A percentile compares a stretch with the other conserved stretches of the same genome.
phyloP scores from a whole-genome alignment of 1,140 invertebrate species.

The Lordiphosa clarofinis region DNA sequence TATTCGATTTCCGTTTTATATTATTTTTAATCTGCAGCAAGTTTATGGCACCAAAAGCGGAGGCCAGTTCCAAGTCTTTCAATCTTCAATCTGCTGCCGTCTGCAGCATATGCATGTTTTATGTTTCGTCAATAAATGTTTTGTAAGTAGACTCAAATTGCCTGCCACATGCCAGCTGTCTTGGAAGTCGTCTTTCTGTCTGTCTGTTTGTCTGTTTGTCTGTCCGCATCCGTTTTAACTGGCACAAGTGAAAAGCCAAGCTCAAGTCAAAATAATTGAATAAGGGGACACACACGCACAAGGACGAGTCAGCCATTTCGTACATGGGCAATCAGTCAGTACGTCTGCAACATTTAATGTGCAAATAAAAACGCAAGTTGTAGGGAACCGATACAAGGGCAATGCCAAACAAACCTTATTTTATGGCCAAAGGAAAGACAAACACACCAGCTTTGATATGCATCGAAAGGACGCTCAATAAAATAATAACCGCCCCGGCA shows the following conservation, averaged over 20 bases:
- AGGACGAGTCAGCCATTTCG: slow-evolving; percentile 24
- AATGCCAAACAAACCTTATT: slow-evolving; percentile 72
- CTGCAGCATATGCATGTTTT: slow-evolving; percentile 59
- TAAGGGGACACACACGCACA: slow-evolving; percentile 42
- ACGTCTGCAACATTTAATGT: slow-evolving; percentile 75
- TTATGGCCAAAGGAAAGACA: slow-evolving; percentile 62
- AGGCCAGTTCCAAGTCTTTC: slow-evolving; percentile 1
- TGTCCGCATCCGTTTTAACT: slow-evolving; percentile 52
- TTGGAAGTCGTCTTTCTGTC: slow-evolving; percentile 41
- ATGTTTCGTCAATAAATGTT: slow-evolving; percentile 67
- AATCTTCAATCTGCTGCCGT: background rate
- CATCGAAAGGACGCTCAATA: slow-evolving; percentile 28
- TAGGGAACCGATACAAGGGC: slow-evolving; percentile 55
- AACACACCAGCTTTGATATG: slow-evolving; percentile 43
- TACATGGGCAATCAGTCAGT: slow-evolving; percentile 65
- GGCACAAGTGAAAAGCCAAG: slow-evolving; percentile 61
- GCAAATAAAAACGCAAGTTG: slow-evolving; percentile 66
- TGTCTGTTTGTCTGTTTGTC: slow-evolving; percentile 22
- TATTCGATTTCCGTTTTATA: slow-evolving; percentile 72
- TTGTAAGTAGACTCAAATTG: slow-evolving; percentile 20
- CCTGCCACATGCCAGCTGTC: slow-evolving; percentile 14
- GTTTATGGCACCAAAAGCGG: slow-evolving; percentile 44
- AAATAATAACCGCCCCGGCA: slow-evolving; percentile 56
- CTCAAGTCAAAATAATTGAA: slow-evolving; percentile 75
- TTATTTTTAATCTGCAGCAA: slow-evolving; percentile 71